Evolutionary conservation across 2,113 vertebrate species (phyloP).

Genomic region (Salvelinus namaycush): DNA sequence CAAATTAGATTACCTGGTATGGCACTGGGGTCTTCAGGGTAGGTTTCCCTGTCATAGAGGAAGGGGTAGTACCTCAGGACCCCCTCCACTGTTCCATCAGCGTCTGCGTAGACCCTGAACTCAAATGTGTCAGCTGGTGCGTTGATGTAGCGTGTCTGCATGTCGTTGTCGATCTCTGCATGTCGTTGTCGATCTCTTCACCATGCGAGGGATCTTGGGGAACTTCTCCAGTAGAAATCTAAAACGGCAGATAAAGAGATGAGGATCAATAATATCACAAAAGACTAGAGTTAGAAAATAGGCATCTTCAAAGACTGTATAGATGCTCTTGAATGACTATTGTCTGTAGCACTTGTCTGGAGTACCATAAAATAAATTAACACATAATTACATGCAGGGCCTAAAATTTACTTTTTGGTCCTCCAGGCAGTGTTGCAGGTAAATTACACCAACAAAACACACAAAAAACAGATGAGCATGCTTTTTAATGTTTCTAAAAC

Average conservation of each 20-base stretch:
- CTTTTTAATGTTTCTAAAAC: too few relatives aligned
- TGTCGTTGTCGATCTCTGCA: constrained; percentile 89
- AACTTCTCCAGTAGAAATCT: constrained; percentile 86
- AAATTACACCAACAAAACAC: too few relatives aligned
- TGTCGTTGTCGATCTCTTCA: constrained; percentile 85
- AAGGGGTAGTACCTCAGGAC: constrained; percentile 93
- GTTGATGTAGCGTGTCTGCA: constrained; percentile 90
- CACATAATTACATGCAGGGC: too few relatives aligned
- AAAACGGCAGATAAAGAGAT: neutral
- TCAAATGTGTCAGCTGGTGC: constrained; percentile 85
- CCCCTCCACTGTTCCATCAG: constrained; percentile 86
- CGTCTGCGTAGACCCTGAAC: constrained; percentile 80
- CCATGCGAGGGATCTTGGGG: constrained; percentile 67
- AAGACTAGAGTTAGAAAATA: neutral
- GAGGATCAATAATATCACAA: neutral
- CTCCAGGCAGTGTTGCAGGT: too few relatives aligned
- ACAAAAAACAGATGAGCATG: too few relatives aligned
- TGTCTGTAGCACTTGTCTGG: too few relatives aligned
- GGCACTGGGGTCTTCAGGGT: constrained; percentile 80
- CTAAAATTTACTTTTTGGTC: too few relatives aligned
- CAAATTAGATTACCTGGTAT: constrained; percentile 70
- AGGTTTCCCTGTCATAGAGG: constrained; percentile 91
- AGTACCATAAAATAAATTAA: neutral
- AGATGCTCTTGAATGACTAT: too few relatives aligned
- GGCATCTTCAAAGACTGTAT: too few relatives aligned